Evolutionary conservation across 2,113 vertebrate genomes (phyloP), one percentile per base, ranked within the genome.

Genomic region (Lagopus leucura): DNA sequence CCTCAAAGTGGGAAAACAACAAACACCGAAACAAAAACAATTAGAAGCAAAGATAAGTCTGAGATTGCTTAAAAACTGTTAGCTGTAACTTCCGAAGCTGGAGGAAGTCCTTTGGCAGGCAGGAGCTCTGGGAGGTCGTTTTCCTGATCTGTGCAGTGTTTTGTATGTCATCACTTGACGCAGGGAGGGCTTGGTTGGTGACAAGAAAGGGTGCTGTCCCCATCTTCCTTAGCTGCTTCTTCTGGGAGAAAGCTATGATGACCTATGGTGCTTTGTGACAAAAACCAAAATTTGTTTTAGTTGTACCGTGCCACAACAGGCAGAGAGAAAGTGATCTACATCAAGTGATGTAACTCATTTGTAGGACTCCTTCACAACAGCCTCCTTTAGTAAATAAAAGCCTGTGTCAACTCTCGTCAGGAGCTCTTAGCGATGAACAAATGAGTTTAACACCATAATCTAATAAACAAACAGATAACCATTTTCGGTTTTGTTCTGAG

Each of bases 381-480:
- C 63, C 30, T 55, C 91, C 70, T 93, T 83, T 54, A 64, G 58
- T 83, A 92, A 94, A 88, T 93, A 74, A 93, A 93, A 88, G 86
- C 9, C 2, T 73, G 34, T 83, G 80, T 94, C 88, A 86, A 5
- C 76, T 93, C 70, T 73, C 86, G 82, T 95, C 86, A 84, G 80
- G 87, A 69, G 57, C 88, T 90, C 77, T 90, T 94, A 65, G 86
- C n/a, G 66, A 48, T 79, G 90, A 93, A 75, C 76, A 73, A 86
- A 94, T 75, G 48, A 79, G 86, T 81, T 86, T 64, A 92, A 61
- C 71, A 48, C 77, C 77, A 79, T 86, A 72, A 90, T 88, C 76
- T 88, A 91, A 96, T 94, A 84, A 94, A 77, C 88, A 94, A 90
- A 86, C 47, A 94, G 85, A 92, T 86, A 94, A 90, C 76, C 66